Evolutionary conservation across 2,113 vertebrate genomes (phyloP).

Genomic region (Melanocharis versteri): DNA sequence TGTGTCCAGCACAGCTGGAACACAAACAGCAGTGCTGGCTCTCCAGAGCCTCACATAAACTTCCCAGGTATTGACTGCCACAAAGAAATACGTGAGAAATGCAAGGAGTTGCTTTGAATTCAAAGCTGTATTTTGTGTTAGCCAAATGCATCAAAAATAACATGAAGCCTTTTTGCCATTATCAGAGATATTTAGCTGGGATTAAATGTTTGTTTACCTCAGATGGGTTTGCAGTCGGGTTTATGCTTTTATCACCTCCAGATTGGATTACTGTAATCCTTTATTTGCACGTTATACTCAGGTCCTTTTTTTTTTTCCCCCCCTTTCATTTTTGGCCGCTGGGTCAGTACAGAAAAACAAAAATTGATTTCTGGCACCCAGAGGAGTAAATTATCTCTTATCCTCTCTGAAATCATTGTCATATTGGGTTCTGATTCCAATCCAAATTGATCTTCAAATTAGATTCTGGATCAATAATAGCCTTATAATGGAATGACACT

Average conservation of each 20-base stretch:
- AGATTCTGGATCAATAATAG: conserved; percentile 51
- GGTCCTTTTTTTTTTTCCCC: not conserved
- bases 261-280: conserved; percentile 65
- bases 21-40: not conserved
- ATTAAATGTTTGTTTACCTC: conserved; percentile 57
- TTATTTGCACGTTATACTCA: conserved; percentile 13
- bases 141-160: conserved; percentile 13
- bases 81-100: not conserved
- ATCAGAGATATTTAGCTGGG: conserved; percentile 53
- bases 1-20: not conserved
- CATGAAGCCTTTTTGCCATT: not conserved
- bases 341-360: conserved; percentile 20
- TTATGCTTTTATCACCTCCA: conserved; percentile 47
- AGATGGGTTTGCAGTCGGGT: not conserved
- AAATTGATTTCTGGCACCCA: conserved; percentile 43
- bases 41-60: not conserved
- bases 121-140: conserved; percentile 5
- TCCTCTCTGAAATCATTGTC: conserved; percentile 41
- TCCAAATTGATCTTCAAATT: conserved; percentile 60
- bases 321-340: not conserved
- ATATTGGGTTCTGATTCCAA: conserved; percentile 52
- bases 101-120: not conserved
- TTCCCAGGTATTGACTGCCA: not conserved
- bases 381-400: conserved; percentile 53
- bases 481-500: conserved; percentile 35